Percentiles rank a stretch among this genome's conserved stretches.
Evolutionary conservation across 1,140 invertebrate species (phyloP).

Genomic region (Parapsyche elsis): DNA sequence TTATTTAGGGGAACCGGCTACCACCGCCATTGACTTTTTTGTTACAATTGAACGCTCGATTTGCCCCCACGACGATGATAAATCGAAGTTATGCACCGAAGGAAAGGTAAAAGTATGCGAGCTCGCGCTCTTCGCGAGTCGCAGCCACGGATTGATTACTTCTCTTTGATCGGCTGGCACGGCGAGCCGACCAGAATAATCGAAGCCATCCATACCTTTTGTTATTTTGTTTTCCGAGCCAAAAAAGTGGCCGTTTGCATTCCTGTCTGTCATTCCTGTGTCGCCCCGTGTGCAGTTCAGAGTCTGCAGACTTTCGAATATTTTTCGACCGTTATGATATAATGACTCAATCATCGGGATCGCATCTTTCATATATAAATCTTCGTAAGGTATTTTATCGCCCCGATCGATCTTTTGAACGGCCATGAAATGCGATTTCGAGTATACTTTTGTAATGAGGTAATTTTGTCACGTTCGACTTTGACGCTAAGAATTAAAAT

Average conservation of each 20-base stretch:
- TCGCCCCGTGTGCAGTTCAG: background rate
- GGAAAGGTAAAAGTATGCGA: background rate
- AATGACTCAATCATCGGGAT: background rate
- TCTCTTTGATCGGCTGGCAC: conserved; percentile 20
- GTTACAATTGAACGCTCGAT: too few species aligned
- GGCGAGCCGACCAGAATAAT: conserved; percentile 28
- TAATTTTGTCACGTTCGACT: conserved; percentile 8
- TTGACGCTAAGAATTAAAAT: conserved; percentile 3
- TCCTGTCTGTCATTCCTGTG: conserved; percentile 26
- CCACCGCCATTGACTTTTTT: too few species aligned
- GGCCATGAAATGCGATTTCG: background rate
- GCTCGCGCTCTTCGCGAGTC: conserved; percentile 18
- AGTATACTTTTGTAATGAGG: background rate
- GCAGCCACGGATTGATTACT: conserved; percentile 17
- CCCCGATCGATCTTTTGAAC: background rate
- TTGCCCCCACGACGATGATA: too few species aligned
- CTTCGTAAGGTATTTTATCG: background rate
- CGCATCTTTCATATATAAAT: background rate
- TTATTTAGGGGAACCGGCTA: too few species aligned
- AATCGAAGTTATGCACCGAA: background rate
- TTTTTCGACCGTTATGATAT: background rate
- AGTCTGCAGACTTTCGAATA: background rate
- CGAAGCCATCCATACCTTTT: conserved; percentile 1
- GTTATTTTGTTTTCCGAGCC: background rate
- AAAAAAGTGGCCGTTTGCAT: conserved; percentile 30